A percentile compares a stretch with the other conserved stretches of the same genome.
Evolutionary conservation across 2,113 vertebrate species (phyloP).

Genomic region (Muscicapa adusta): DNA sequence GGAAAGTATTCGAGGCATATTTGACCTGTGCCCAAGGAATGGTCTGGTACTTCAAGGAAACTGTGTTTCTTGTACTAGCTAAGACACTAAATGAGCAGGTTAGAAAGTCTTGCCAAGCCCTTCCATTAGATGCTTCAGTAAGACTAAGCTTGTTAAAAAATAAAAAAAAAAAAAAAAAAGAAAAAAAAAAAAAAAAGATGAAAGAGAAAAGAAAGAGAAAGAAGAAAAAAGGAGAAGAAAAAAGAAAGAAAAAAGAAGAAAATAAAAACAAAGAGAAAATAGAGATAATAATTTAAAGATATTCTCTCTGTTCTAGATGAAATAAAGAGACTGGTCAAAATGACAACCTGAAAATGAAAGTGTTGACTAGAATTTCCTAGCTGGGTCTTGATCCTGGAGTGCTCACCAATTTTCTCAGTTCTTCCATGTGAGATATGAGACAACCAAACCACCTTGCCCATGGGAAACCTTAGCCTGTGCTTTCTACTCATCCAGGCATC

Average conservation of each 20-base stretch:
- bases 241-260: background rate
- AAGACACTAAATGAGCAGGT: background rate
- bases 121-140: background rate
- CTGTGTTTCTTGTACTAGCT: background rate
- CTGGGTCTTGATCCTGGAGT: background rate
- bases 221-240: fast-evolving
- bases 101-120: background rate
- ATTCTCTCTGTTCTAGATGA: background rate
- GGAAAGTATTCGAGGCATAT: background rate
- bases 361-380: background rate
- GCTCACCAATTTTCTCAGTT: background rate
- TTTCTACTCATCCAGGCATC: background rate
- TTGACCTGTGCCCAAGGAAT: background rate
- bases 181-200: fast-evolving
- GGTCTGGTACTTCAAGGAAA: background rate
- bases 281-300: background rate
- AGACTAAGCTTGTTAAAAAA: background rate
- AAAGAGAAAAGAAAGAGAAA: fast-evolving
- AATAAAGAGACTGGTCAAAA: background rate
- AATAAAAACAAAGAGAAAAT: background rate
- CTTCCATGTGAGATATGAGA: background rate
- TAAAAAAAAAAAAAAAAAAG: fast-evolving
- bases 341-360: background rate
- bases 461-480: background rate
- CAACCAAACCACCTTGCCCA: background rate